Evolutionary conservation across 2,888 invertebrate genomes (phyloP).

Genomic region (Diarsia rubi): DNA sequence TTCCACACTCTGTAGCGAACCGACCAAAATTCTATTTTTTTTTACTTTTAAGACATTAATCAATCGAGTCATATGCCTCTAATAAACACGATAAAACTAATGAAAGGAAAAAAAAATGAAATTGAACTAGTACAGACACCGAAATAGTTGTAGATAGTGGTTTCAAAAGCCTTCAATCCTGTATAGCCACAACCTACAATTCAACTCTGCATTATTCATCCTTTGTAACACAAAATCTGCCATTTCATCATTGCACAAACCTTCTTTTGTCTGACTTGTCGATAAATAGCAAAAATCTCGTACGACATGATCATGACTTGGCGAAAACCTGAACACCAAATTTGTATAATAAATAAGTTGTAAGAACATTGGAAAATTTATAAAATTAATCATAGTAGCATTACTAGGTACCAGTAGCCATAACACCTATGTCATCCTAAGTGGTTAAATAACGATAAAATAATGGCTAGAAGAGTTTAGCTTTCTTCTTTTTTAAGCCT

Average conservation of each 20-base stretch:
- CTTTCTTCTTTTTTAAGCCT: neutral
- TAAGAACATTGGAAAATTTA: neutral
- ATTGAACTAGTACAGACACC: too few species aligned
- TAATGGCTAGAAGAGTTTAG: neutral
- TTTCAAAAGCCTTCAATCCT: too few species aligned
- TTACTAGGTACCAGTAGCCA: neutral
- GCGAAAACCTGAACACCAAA: slow-evolving; percentile 8
- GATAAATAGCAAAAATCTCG: neutral
- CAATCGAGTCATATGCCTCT: too few species aligned
- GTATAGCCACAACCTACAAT: neutral
- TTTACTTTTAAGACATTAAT: too few species aligned
- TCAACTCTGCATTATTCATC: neutral
- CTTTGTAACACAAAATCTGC: neutral
- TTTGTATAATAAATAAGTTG: neutral
- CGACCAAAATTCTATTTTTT: too few species aligned
- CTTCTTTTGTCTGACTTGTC: neutral
- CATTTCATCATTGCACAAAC: slow-evolving; percentile 9
- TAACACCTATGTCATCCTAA: neutral
- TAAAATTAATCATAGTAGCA: neutral
- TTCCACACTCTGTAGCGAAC: too few species aligned
- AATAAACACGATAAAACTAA: too few species aligned
- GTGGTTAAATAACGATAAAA: neutral
- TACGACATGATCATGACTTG: neutral
- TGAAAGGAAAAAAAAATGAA: too few species aligned
- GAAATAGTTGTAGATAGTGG: too few species aligned